Base-by-base conservation (phyloP, 1,140 invertebrate genomes). In the Dufourea novaeangliae region DNA sequence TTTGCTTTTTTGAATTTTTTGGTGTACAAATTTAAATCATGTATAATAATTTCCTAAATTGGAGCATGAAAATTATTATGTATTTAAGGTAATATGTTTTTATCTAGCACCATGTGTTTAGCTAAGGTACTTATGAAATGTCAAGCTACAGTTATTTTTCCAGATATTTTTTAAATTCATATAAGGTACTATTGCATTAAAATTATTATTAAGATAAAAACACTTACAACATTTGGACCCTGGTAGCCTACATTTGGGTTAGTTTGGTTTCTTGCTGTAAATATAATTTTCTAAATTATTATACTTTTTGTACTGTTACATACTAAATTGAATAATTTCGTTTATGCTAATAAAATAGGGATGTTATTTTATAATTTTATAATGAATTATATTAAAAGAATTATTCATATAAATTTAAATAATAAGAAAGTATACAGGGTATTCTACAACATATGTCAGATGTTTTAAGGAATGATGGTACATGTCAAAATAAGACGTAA, bases 161-260 rank as follows among this genome's bases (percentile, higher is more conserved):
- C 4, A 27, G 61, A 37, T 56, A n/a, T 27, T 39, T 5, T 62
- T 12, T 52, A 32, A 17, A 68, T 78, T 67, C n/a, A 54, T 41
- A 32, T 25, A 46, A 66, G 29, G 14, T 66, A 66, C 25, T 66
- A 44, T 61, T 25, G 20, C 6, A 4, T 10, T 29, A 20, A 54
- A 41, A 32, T 76, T 62, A 62, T 62, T 54, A 34, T n/a, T n/a
- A 73, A 61, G 44, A 34, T 7, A 27, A 25, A 6, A 1, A 44
- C 75, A 85, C 85, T 87, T 85, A 87, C 85, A 34, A 70, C 11
- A 50, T 25, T 27, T 75, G 78, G 83, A 41, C 79, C 79, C 66
- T 79, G 83, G 46, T 81, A 82, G 37, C 54, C 14, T 20, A 71
- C 25, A 20, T 44, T 62, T 61, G 52, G 62, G 46, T 44, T 70